phyloP scores from a whole-genome alignment of 2,113 vertebrate genomes.

The Melanostigma gelatinosum region DNA sequence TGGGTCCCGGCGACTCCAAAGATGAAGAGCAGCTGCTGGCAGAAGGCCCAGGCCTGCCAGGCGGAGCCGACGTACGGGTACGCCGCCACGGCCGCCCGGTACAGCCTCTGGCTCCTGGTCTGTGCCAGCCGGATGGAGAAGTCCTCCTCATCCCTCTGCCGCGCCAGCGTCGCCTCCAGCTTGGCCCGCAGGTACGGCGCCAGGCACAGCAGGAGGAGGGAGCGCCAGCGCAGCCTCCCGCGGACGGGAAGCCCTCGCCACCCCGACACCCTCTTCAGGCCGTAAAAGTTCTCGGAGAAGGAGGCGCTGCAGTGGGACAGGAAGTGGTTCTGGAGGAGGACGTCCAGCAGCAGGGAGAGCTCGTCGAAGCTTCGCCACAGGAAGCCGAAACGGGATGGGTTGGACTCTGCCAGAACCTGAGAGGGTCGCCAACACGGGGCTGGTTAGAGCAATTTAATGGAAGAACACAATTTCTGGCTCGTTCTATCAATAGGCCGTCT shows the following conservation, averaged over 20 bases:
- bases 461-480: background rate
- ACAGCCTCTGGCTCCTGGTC: slow-evolving; percentile 84
- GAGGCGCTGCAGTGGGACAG: slow-evolving; percentile 89
- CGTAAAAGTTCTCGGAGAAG: slow-evolving; percentile 97
- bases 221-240: slow-evolving; percentile 85
- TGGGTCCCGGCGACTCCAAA: slow-evolving; percentile 88
- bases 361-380: slow-evolving; percentile 94
- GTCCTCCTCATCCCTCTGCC: slow-evolving; percentile 93
- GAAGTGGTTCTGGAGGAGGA: slow-evolving; percentile 93
- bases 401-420: slow-evolving; percentile 92
- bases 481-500: too few species aligned
- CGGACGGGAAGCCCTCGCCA: slow-evolving; percentile 13
- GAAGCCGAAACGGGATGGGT: slow-evolving; percentile 86
- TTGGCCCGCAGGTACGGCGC: slow-evolving; percentile 92
- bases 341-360: slow-evolving; percentile 87
- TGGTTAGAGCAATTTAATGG: background rate
- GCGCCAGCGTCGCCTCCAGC: slow-evolving; percentile 88
- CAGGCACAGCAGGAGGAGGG: slow-evolving; percentile 89
- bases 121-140: slow-evolving; percentile 92
- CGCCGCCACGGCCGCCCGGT: slow-evolving; percentile 88
- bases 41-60: slow-evolving; percentile 91
- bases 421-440: background rate
- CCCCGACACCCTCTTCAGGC: slow-evolving; percentile 86
- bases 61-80: slow-evolving; percentile 90
- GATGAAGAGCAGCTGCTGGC: slow-evolving; percentile 90